phyloP scores from a whole-genome alignment of 2,113 vertebrate species.

The Callorhinus ursinus region DNA sequence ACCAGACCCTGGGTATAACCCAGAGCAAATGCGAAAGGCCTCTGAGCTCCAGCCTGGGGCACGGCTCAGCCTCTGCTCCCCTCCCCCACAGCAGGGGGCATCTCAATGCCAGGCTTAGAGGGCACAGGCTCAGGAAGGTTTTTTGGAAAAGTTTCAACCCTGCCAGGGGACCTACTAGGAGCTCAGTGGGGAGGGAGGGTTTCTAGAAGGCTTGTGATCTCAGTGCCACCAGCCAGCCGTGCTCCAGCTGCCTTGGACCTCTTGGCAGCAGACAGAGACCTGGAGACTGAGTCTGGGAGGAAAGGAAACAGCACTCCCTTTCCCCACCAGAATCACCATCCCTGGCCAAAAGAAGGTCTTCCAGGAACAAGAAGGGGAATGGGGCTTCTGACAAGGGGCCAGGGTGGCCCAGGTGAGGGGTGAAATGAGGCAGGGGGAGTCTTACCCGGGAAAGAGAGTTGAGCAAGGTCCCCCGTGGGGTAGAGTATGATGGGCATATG shows the following conservation, averaged over 20 bases:
- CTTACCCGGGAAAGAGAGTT: neutral
- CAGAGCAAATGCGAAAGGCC: neutral
- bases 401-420: neutral
- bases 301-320: accelerated
- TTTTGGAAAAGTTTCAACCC: neutral
- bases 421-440: neutral
- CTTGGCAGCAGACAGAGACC: neutral
- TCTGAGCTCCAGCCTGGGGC: neutral
- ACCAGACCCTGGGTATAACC: neutral
- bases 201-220: neutral
- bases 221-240: neutral
- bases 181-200: neutral
- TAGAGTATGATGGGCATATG: accelerated
- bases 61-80: neutral
- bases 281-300: neutral
- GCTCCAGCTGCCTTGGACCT: neutral
- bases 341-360: neutral
- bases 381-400: neutral
- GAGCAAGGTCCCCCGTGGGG: neutral
- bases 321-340: neutral
- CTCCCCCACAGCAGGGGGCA: neutral
- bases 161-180: neutral
- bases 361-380: neutral
- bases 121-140: neutral
- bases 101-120: constrained; percentile 27